Conservation (phyloP, 2,797 vertebrate genomes). For the Syngnathus acus region DNA sequence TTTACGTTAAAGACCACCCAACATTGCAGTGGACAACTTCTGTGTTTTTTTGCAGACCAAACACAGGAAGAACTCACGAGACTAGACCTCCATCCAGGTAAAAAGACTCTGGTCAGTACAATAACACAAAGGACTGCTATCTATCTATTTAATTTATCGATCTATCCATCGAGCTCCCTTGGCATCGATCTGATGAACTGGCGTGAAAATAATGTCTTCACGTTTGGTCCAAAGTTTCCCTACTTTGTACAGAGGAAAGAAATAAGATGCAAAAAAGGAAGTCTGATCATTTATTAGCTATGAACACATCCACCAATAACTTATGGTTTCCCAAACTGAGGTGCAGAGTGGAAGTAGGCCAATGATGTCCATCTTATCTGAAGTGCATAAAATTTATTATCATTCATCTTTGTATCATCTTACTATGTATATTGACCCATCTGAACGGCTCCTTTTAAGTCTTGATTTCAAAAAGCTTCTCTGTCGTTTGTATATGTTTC, state of each 20-base stretch:
- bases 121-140: neutral
- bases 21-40: neutral
- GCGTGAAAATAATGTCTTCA: constrained; percentile 6
- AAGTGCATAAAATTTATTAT: constrained; percentile 50
- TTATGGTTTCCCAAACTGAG: constrained; percentile 49
- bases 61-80: neutral
- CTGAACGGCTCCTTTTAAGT: constrained; percentile 45
- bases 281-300: constrained; percentile 48
- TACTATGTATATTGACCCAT: constrained; percentile 28
- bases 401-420: constrained; percentile 37
- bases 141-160: neutral
- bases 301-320: constrained; percentile 46
- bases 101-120: neutral
- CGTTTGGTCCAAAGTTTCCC: neutral
- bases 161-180: neutral
- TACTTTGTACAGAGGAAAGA: constrained; percentile 15
- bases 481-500: constrained; percentile 22
- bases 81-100: neutral
- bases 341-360: constrained; percentile 56
- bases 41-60: neutral
- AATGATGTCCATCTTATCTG: constrained; percentile 55
- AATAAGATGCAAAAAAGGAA: constrained; percentile 40
- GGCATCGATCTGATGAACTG: neutral
- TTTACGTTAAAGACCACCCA: constrained; percentile 15
- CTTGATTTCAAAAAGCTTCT: constrained; percentile 49